Evolutionary conservation across 2,888 invertebrate species (phyloP).

Genomic region (Teleiodes luculella): DNA sequence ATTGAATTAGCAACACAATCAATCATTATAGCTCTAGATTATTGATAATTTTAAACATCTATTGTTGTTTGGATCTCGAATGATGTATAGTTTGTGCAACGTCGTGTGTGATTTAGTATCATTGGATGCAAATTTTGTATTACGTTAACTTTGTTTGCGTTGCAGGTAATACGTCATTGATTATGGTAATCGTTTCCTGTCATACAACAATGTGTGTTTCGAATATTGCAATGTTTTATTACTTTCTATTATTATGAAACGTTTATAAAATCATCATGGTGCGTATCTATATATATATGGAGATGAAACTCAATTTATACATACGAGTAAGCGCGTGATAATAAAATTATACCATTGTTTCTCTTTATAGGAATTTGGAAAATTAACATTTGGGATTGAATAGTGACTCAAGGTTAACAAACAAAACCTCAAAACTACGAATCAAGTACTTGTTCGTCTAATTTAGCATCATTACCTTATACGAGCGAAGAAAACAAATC

Average conservation of each 20-base stretch:
- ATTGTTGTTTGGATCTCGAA: conserved; percentile 27
- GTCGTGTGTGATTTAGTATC: conserved; percentile 4
- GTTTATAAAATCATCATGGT: too few species aligned
- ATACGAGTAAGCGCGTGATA: too few species aligned
- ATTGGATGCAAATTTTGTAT: not conserved
- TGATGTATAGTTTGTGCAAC: conserved; percentile 10
- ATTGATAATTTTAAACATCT: conserved; percentile 29
- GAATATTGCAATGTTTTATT: too few species aligned
- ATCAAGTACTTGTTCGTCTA: not conserved
- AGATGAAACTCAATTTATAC: too few species aligned
- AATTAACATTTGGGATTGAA: not conserved
- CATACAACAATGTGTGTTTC: not conserved
- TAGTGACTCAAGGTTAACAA: not conserved
- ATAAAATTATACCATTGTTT: not conserved
- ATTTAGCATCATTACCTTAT: not conserved
- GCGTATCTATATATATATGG: too few species aligned
- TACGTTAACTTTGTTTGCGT: not conserved
- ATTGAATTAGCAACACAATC: conserved; percentile 39
- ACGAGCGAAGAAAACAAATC: not conserved
- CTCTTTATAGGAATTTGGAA: not conserved
- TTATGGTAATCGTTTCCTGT: not conserved
- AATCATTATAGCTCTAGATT: conserved; percentile 37
- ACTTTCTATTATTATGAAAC: too few species aligned
- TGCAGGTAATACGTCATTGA: not conserved
- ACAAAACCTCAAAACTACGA: not conserved